These are phyloP conservation scores for Nothocercus julius DNA, from an alignment of 2,113 vertebrate species.

Conservation along the genomic window DNA sequence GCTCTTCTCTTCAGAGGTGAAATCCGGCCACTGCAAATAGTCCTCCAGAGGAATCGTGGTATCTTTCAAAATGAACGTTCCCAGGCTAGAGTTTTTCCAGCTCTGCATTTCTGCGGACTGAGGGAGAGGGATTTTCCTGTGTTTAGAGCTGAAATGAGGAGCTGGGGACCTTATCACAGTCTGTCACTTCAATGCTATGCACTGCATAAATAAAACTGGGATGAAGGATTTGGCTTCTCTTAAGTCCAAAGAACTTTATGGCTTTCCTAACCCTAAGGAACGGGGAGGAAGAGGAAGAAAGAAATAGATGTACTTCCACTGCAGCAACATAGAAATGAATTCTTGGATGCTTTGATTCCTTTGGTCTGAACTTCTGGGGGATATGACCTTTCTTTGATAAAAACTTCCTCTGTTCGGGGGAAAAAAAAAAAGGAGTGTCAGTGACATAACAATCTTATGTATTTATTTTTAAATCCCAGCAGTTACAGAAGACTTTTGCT, in stretches of 20 bases:
- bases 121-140: not conserved
- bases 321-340: not conserved
- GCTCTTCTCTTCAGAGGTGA: not conserved
- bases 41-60: not conserved
- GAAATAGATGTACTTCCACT: not conserved
- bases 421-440: not conserved
- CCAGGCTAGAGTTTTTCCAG: not conserved
- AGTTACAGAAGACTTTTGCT: not conserved
- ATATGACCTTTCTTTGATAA: slow-evolving; percentile 53
- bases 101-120: not conserved
- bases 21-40: not conserved
- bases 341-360: not conserved
- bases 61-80: not conserved
- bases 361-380: slow-evolving; percentile 5
- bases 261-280: not conserved
- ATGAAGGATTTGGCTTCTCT: not conserved
- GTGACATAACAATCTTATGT: not conserved
- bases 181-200: not conserved
- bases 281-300: slow-evolving; percentile 9
- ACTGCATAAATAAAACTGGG: not conserved
- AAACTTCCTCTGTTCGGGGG: slow-evolving; percentile 41
- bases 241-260: not conserved
- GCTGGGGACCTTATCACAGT: not conserved
- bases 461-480: not conserved
- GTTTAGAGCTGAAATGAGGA: not conserved